Evolutionary conservation across 1,140 invertebrate genomes (phyloP), one percentile per base, ranked within the genome.

Genomic region (Orchesella cincta): DNA sequence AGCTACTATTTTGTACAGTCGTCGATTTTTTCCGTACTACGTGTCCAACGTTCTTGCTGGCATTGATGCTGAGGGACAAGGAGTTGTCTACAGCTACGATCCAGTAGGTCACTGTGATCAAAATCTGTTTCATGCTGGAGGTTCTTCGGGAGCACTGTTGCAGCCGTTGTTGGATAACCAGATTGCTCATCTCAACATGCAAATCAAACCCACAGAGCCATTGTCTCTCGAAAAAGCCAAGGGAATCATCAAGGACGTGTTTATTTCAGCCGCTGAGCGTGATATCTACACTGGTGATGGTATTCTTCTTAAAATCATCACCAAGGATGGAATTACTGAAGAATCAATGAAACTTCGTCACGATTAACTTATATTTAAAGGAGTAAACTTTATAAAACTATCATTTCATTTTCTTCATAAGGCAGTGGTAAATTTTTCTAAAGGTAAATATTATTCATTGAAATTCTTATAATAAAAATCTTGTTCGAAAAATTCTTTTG

Each of bases 21-120:
- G 96, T 82, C 89, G 98, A 78, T 99, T 99, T 85, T 99, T 99
- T 86, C 98, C 98, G 0, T 99, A 98, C 85, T 99, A 99, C 85
- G 92, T 98, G 14, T 93, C 93, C 35, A 98, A 98, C 85, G 91
- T 99, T 35, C 86, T 99, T 73, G 97, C 94, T 80, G 98, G 98
- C 0, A 84, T 95, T 23, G 93, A 94, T 85, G 87, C 88, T 82
- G 89, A 93, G 83, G 96, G 96, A n/a, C 93, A 94, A 84, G 97
- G 97, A 1, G 92, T 92, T 83, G 92, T 99, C 1, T 99, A 92
- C 87, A 94, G 93, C 83, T 99, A 98, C 85, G 97, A 99, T 87
- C 97, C 97, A 0, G 93, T 99, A 80, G 98, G 98, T 1, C 94
- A 97, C 82, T 94, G 92, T 83, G 96, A 98, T 84, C 88, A 90